These are phyloP conservation scores for Tinea semifulvella DNA, from an alignment of 2,888 invertebrate genomes.

Conservation along the genomic window DNA sequence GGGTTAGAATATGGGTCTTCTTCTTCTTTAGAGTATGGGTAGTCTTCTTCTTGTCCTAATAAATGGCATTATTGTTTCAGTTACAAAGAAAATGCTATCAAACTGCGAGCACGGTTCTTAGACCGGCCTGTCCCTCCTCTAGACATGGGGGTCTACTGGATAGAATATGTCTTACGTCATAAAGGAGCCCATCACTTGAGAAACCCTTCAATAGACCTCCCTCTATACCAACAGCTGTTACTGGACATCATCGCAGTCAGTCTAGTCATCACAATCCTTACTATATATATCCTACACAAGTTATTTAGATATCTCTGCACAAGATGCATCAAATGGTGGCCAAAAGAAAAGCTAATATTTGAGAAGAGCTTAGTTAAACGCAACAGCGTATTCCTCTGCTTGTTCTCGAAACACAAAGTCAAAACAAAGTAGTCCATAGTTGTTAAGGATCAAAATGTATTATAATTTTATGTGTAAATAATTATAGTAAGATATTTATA, in stretches of 20 bases:
- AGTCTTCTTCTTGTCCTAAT: too few species aligned
- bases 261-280: slow-evolving; percentile 32
- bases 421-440: slow-evolving; percentile 31
- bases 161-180: slow-evolving; percentile 69
- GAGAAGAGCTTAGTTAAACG: slow-evolving; percentile 46
- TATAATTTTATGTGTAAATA: slow-evolving; percentile 42
- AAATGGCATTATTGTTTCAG: slow-evolving; percentile 50
- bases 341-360: slow-evolving; percentile 39
- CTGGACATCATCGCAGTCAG: slow-evolving; percentile 47
- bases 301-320: slow-evolving; percentile 51
- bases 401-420: slow-evolving; percentile 49
- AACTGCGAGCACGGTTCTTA: slow-evolving; percentile 56
- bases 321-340: slow-evolving; percentile 51
- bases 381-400: slow-evolving; percentile 42
- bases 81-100: slow-evolving; percentile 57
- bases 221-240: slow-evolving; percentile 51
- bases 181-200: slow-evolving; percentile 61
- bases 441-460: slow-evolving; percentile 22
- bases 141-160: slow-evolving; percentile 71
- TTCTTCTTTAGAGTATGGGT: too few species aligned
- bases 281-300: slow-evolving; percentile 41
- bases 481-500: slow-evolving; percentile 44
- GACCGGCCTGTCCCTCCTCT: slow-evolving; percentile 67
- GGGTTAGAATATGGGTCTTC: too few species aligned
- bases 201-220: slow-evolving; percentile 56